Evolutionary conservation across 2,797 vertebrate species (phyloP), one percentile per base, ranked within the genome.

Genomic region (Brotula barbata): DNA sequence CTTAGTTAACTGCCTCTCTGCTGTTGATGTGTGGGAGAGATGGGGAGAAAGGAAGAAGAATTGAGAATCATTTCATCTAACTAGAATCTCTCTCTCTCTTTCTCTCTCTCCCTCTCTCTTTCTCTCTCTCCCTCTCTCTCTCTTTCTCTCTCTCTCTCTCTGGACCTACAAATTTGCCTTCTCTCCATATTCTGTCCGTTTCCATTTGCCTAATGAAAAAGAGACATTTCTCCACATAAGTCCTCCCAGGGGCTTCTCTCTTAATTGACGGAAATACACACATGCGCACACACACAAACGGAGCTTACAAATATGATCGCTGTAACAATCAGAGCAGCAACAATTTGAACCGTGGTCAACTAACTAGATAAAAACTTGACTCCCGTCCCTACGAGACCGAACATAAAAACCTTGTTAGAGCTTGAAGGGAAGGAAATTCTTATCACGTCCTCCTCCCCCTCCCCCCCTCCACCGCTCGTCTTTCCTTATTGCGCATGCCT

Each of bases 201-300:
- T 87, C 78, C 73, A 86, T 87, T 87, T 80, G 71, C 77, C 65
- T 82, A 85, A 85, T 89, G 83, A 85, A 88, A 85, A 78, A 66
- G 75, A 78, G 73, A 82, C 60, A 66, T 79, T 80, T 80, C 51
- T 68, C 59, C 21, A 75, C 68, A 83, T 70, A 59, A 75, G 68
- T 80, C 81, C 71, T 77, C 74, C 78, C 70, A 0, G 4, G 68
- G 71, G 80, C 54, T 77, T 62, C 56, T 78, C 56, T 75, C 65
- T 20, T 33, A 6, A 68, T 64, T 39, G 15, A 67, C 59, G 49
- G 34, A 43, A 68, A 75, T 45, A 71, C 46, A 71, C 15, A 39
- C 40, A 68, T 71, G 58, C 52, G 65, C 40, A 41, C 31, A 16
- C 12, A 62, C 41, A 74, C 16, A 47, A 54, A 56, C 59, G 34